Percentiles rank a stretch among this genome's conserved stretches.
Evolutionary conservation across 2,797 vertebrate genomes (phyloP).

Genomic region (Gallinago stenura): DNA sequence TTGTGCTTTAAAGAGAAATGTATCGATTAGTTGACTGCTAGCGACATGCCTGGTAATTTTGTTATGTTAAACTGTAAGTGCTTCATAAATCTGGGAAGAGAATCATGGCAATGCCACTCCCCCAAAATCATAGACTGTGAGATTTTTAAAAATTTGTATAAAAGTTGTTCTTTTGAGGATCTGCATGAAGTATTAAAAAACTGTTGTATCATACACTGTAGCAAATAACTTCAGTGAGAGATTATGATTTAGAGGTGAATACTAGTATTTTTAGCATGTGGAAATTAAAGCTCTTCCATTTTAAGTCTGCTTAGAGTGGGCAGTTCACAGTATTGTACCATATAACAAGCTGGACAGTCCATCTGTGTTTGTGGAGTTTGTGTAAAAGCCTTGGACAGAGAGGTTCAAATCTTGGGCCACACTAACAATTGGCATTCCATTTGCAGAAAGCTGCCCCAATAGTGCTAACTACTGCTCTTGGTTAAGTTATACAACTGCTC

Average conservation of each 20-base stretch:
- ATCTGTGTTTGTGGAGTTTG: background rate
- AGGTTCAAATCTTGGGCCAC: background rate
- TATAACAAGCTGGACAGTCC: background rate
- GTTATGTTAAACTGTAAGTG: background rate
- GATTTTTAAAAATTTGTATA: background rate
- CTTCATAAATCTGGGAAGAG: background rate
- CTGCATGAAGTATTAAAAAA: background rate
- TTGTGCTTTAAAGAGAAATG: background rate
- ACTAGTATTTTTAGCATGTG: background rate
- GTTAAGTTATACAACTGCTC: background rate
- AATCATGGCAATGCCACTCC: background rate
- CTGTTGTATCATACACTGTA: background rate
- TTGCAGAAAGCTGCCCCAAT: background rate
- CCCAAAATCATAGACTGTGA: background rate
- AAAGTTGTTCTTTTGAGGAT: background rate
- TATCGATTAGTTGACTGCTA: background rate
- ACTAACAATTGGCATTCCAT: background rate
- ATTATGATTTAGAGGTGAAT: background rate
- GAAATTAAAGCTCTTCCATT: background rate
- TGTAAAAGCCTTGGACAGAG: background rate
- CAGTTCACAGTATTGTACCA: background rate
- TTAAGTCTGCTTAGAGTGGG: background rate
- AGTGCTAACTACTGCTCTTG: background rate
- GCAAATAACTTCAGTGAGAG: background rate
- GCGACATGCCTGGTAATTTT: background rate